Evolutionary conservation across 2,113 vertebrate genomes (phyloP).

Genomic region (sheep (Ovis aries)): ARS-UI_Ramb_v3.0 NC_056054.1:218511001-218511500

Average conservation of each 20-base stretch:
- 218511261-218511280: neutral
- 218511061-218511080: no score
- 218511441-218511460: slow-evolving; percentile 36
- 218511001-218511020: no score
- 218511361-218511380: neutral
- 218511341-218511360: neutral
- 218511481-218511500: neutral
- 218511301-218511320: neutral
- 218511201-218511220: neutral
- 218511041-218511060: no score
- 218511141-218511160: no score
- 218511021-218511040: no score
- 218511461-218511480: slow-evolving; percentile 5
- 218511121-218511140: no score
- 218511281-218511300: slow-evolving; percentile 28
- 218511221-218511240: slow-evolving; percentile 7
- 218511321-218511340: neutral
- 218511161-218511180: neutral
- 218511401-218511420: neutral
- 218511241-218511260: slow-evolving; percentile 8
- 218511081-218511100: no score
- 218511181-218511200: neutral
- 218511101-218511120: no score
- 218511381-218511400: neutral
- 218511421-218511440: neutral